These are phyloP conservation scores for Dinocampus coccinellae DNA, from an alignment of 2,888 invertebrate genomes.

Conservation along the genomic window DNA sequence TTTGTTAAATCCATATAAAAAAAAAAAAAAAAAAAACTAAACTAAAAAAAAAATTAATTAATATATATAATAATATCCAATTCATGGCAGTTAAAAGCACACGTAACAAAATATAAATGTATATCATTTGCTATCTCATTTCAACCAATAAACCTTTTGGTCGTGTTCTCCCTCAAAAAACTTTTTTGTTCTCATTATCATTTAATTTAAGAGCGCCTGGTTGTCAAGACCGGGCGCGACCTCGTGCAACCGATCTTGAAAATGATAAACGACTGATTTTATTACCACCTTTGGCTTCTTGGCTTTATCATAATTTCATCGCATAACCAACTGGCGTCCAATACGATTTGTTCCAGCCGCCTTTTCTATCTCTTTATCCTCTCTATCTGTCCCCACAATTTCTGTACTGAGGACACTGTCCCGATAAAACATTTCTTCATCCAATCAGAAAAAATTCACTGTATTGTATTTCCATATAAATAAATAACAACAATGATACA, in stretches of 20 bases:
- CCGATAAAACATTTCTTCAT: neutral
- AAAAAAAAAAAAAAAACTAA: neutral
- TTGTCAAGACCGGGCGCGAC: conserved; percentile 35
- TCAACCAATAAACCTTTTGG: conserved; percentile 5
- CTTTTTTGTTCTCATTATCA: conserved; percentile 38
- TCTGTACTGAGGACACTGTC: neutral
- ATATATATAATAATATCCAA: neutral
- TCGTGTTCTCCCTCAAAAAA: neutral
- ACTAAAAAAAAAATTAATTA: no score
- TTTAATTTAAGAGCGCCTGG: conserved; percentile 36
- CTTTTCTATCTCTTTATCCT: neutral
- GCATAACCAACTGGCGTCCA: conserved; percentile 16
- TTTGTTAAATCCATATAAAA: neutral
- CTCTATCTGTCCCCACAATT: neutral
- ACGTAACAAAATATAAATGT: neutral
- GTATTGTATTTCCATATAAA: neutral
- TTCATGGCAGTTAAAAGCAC: neutral
- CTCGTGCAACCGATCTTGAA: conserved; percentile 24
- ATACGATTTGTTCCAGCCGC: conserved; percentile 2
- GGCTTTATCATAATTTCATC: conserved; percentile 34
- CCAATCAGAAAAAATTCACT: neutral
- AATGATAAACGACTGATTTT: conserved; percentile 37
- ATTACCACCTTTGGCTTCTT: conserved; percentile 24
- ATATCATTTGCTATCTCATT: neutral
- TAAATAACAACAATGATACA: neutral